Conservation (phyloP, 2,888 invertebrate genomes). For the Zaprionus bogoriensis region DNA sequence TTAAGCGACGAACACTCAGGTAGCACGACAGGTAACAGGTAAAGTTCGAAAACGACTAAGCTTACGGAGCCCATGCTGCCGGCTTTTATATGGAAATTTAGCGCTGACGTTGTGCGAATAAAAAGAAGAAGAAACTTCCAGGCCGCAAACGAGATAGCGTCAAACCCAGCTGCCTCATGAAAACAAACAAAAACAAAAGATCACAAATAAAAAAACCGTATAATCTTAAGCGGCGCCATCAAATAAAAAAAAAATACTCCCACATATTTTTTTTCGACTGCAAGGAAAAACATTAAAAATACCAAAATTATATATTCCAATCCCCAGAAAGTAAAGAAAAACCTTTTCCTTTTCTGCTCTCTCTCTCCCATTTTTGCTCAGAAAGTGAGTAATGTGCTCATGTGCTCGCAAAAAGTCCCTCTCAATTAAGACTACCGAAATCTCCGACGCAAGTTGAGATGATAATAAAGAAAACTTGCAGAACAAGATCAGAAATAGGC, state of each 20-base stretch:
- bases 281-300: background rate
- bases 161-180: background rate
- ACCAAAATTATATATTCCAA: background rate
- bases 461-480: slow-evolving; percentile 49
- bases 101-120: slow-evolving; percentile 63
- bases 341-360: no score
- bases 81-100: slow-evolving; percentile 76
- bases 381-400: background rate
- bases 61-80: slow-evolving; percentile 37
- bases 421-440: background rate
- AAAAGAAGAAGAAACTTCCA: slow-evolving; percentile 24
- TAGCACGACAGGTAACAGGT: slow-evolving; percentile 15
- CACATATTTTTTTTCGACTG: no score
- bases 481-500: slow-evolving; percentile 39
- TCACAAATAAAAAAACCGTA: slow-evolving; percentile 15
- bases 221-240: background rate
- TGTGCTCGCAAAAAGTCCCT: slow-evolving; percentile 3
- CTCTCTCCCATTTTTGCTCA: background rate
- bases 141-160: slow-evolving; percentile 12
- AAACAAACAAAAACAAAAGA: slow-evolving; percentile 17
- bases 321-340: no score
- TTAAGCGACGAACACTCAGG: slow-evolving; percentile 66
- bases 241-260: no score
- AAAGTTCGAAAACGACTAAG: slow-evolving; percentile 66
- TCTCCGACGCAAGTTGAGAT: background rate